Conservation (phyloP, 2,797 vertebrate genomes). For the Ispidina picta region DNA sequence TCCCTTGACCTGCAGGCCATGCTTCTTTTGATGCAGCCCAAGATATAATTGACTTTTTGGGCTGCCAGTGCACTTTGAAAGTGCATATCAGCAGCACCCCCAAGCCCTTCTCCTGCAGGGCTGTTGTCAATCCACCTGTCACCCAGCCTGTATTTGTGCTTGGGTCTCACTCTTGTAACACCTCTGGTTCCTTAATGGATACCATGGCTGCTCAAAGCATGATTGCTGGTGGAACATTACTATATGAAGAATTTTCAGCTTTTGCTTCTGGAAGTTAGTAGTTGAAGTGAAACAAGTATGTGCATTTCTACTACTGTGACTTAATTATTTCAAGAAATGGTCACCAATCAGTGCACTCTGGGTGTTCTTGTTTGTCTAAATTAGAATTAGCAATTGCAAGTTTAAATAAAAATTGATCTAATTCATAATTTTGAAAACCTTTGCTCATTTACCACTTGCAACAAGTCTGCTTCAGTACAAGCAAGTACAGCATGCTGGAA, state of each 20-base stretch:
- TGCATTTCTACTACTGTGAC: neutral
- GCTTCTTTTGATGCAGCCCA: too few relatives aligned
- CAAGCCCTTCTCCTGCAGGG: too few relatives aligned
- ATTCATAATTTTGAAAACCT: neutral
- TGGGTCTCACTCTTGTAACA: neutral
- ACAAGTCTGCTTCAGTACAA: neutral
- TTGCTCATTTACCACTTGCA: neutral
- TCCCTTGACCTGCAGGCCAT: too few relatives aligned
- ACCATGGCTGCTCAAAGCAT: neutral
- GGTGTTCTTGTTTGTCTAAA: neutral
- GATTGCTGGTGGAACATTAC: neutral
- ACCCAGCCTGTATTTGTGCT: too few relatives aligned
- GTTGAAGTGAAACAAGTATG: neutral
- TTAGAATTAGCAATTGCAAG: neutral
- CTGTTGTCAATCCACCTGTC: too few relatives aligned
- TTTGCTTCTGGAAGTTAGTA: neutral
- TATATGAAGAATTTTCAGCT: neutral
- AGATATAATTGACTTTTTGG: too few relatives aligned
- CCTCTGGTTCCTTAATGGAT: neutral
- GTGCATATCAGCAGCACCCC: too few relatives aligned
- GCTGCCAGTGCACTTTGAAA: too few relatives aligned
- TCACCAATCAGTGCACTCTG: neutral
- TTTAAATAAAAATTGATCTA: neutral
- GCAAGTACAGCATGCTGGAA: rapidly evolving
- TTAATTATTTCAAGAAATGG: neutral